Conservation (phyloP, 2,888 invertebrate genomes). For the Scrobipalpa atriplicella region DNA sequence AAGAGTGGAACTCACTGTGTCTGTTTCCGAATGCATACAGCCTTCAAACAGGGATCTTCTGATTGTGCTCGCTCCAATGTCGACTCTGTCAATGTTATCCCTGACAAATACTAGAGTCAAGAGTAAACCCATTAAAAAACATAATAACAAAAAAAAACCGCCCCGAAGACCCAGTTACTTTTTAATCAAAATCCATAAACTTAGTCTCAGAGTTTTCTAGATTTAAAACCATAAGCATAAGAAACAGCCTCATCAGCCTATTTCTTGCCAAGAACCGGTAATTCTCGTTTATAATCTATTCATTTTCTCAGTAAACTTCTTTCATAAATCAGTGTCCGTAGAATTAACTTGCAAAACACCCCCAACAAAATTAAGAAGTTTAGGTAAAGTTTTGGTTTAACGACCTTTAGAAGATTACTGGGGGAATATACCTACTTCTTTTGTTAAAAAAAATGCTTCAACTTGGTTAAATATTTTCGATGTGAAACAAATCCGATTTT, state of each 20-base stretch:
- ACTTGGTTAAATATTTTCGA: no score
- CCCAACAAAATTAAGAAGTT: constrained; percentile 24
- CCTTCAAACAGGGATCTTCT: no score
- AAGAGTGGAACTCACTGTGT: no score
- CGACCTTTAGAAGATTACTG: constrained; percentile 19
- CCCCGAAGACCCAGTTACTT: no score
- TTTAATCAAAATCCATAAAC: neutral
- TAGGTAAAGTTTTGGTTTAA: constrained; percentile 27
- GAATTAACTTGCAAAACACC: constrained; percentile 25
- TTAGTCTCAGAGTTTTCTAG: neutral
- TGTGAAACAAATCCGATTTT: no score
- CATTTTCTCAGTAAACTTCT: constrained; percentile 23
- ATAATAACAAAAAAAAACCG: no score
- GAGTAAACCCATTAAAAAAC: no score
- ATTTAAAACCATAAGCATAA: neutral
- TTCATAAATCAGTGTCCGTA: constrained; percentile 30
- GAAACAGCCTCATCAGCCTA: neutral
- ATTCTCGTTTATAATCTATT: constrained; percentile 13
- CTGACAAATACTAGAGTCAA: no score
- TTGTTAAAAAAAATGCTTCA: neutral
- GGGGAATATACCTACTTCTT: neutral
- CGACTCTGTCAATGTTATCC: no score
- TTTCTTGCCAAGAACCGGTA: neutral
- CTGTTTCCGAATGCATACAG: no score
- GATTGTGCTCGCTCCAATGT: no score